Percentiles rank a stretch among this genome's conserved stretches.
These are phyloP conservation scores for Phainopepla nitens DNA, from an alignment of 2,113 vertebrate genomes.

Conservation along the genomic window DNA sequence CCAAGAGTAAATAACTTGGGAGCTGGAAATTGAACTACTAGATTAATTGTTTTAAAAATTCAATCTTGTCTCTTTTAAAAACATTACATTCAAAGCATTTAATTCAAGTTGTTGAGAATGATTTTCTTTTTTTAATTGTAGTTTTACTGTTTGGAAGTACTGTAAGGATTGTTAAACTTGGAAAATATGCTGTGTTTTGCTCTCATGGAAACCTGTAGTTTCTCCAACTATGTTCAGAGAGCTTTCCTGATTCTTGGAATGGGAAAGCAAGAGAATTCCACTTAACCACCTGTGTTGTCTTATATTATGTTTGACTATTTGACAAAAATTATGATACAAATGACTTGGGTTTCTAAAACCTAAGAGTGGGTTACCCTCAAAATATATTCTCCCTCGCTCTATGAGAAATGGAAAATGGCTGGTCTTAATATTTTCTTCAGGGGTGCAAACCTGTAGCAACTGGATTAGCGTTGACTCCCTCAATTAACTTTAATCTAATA, in stretches of 20 bases:
- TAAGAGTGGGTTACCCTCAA: not conserved
- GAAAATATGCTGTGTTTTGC: not conserved
- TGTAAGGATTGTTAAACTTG: not conserved
- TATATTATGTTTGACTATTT: not conserved
- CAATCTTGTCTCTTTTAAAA: not conserved
- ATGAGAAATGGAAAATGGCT: slow-evolving; percentile 14
- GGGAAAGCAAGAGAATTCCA: not conserved
- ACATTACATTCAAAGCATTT: not conserved
- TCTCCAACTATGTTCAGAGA: not conserved
- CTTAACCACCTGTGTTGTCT: not conserved
- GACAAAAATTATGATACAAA: not conserved
- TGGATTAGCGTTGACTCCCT: slow-evolving; percentile 68
- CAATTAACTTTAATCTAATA: slow-evolving; percentile 74
- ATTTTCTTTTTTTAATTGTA: not conserved
- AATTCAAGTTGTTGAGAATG: not conserved
- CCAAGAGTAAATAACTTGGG: not conserved
- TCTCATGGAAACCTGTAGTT: not conserved
- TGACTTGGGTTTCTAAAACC: slow-evolving; percentile 1
- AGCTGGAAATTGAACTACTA: not conserved
- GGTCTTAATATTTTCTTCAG: slow-evolving; percentile 52
- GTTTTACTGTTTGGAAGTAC: not conserved
- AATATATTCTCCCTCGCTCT: not conserved
- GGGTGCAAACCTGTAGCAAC: slow-evolving; percentile 62
- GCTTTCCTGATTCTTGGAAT: not conserved
- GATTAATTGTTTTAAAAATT: not conserved